Evolutionary conservation across 2,797 vertebrate genomes (phyloP).

Genomic region (Myoxocephalus aenaeus): DNA sequence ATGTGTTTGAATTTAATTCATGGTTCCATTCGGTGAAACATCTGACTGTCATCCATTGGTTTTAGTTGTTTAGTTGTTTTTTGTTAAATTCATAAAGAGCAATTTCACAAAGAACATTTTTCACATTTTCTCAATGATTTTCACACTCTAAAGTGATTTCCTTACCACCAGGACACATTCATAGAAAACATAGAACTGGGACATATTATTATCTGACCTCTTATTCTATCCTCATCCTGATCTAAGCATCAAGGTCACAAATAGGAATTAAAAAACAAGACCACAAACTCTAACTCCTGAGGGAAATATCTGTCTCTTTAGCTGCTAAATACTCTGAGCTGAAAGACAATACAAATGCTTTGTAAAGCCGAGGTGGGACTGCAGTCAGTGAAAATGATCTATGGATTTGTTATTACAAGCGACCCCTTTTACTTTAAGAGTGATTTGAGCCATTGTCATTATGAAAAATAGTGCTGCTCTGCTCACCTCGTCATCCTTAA

Average conservation of each 20-base stretch:
- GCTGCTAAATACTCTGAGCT: not conserved
- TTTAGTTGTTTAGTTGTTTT: not conserved
- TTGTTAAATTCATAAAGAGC: not conserved
- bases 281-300: not conserved
- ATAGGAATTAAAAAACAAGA: not conserved
- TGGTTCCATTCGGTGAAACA: not conserved
- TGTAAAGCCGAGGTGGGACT: not conserved
- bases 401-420: not conserved
- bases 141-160: not conserved
- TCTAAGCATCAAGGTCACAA: not conserved
- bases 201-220: not conserved
- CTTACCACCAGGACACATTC: not conserved
- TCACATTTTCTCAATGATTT: slow-evolving; percentile 2
- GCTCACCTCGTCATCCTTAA: slow-evolving; percentile 97
- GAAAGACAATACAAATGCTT: not conserved
- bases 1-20: not conserved
- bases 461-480: not conserved
- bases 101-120: not conserved
- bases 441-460: not conserved
- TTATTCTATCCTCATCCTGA: not conserved
- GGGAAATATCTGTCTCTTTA: not conserved
- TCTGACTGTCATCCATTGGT: not conserved
- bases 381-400: not conserved
- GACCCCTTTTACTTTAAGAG: not conserved
- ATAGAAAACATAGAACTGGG: not conserved